phyloP scores from a whole-genome alignment of 2,888 invertebrate genomes.

The Scaptomyza caliginosa region DNA sequence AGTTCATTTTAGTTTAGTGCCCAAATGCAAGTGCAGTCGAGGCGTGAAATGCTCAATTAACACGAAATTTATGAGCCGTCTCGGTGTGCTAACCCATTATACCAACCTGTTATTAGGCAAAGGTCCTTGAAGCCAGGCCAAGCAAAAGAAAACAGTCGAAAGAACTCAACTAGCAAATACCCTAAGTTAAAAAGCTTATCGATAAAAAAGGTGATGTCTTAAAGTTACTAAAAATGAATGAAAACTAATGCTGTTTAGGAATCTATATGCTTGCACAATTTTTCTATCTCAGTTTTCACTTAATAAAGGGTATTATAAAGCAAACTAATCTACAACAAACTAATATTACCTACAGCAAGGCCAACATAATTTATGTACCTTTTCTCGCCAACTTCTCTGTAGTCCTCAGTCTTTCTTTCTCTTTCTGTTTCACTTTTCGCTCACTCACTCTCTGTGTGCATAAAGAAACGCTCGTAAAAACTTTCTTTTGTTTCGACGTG shows the following conservation, averaged over 20 bases:
- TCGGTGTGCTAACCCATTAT: conserved; percentile 56
- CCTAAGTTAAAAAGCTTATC: not conserved
- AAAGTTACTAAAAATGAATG: too few relatives aligned
- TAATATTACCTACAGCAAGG: conserved; percentile 43
- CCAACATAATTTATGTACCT: conserved; percentile 61
- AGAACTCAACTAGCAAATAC: not conserved
- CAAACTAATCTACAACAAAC: not conserved
- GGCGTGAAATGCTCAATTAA: conserved; percentile 83
- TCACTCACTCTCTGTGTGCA: not conserved
- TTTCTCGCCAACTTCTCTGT: conserved; percentile 52
- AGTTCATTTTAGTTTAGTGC: not conserved
- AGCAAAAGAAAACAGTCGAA: conserved; percentile 14
- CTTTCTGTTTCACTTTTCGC: not conserved
- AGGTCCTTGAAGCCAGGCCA: conserved; percentile 65
- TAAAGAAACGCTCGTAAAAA: conserved; percentile 71
- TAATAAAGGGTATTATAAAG: not conserved
- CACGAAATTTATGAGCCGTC: conserved; percentile 78
- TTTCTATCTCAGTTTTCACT: not conserved
- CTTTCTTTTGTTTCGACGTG: conserved; percentile 74
- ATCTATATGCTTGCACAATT: too few relatives aligned
- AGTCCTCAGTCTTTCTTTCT: not conserved
- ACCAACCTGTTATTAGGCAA: conserved; percentile 65
- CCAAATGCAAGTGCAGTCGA: conserved; percentile 51
- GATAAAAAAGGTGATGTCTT: too few relatives aligned
- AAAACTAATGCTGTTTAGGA: too few relatives aligned